phyloP scores from a whole-genome alignment of 2,888 invertebrate genomes.

The Drosophila stalkeri region DNA sequence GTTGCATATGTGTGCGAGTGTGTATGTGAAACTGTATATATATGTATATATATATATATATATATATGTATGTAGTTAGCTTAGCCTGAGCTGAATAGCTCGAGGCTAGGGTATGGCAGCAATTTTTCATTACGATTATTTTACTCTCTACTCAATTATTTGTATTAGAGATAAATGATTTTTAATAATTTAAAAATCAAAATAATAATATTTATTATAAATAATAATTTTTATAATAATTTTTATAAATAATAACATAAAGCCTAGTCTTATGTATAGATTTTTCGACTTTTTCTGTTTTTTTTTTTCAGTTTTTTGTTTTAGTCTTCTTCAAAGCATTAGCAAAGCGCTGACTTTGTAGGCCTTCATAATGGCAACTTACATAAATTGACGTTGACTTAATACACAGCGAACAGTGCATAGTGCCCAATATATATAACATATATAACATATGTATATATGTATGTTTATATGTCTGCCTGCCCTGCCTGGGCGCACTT shows the following conservation, averaged over 20 bases:
- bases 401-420: slow-evolving; percentile 24
- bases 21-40: neutral
- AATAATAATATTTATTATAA: too few species aligned
- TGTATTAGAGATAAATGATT: too few species aligned
- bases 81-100: too few species aligned
- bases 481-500: neutral
- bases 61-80: too few species aligned
- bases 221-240: too few species aligned
- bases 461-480: neutral
- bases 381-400: slow-evolving; percentile 62
- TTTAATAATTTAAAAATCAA: too few species aligned
- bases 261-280: neutral
- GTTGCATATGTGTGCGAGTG: neutral
- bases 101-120: too few species aligned
- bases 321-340: slow-evolving; percentile 21
- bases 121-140: too few species aligned
- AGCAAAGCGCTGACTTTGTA: slow-evolving; percentile 24
- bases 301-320: neutral
- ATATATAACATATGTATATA: neutral
- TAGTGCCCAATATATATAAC: slow-evolving; percentile 9
- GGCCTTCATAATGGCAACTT: slow-evolving; percentile 48
- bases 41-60: too few species aligned
- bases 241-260: too few species aligned
- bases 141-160: too few species aligned
- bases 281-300: neutral